Base-by-base conservation (phyloP, 2,113 vertebrate genomes). In the Pelodiscus sinensis region DNA sequence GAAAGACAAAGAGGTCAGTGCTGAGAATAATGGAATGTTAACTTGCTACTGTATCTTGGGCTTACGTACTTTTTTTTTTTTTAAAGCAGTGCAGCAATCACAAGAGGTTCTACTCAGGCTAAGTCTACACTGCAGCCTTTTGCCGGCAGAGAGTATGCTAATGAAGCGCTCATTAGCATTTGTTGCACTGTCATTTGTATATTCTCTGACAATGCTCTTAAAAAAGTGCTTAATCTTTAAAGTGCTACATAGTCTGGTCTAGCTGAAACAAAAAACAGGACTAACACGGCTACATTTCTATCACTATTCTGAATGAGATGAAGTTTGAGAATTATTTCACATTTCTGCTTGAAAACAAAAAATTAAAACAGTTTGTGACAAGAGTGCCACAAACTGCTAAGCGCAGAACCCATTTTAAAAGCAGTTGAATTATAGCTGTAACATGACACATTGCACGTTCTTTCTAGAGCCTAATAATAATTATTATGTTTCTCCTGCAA, bases 11-110 rank as follows among this genome's bases (percentile, higher is more conserved):
- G n/a, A 71, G n/a, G 65, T 71, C 65, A 71, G 65, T 21, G n/a
- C 65, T 35, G 65, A 35, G 18, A 71, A 71, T 35, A 94, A 86
- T 31, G 9, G 54, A 92, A 86, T 0, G 1, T 14, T 55, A 12
- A 84, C 80, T 82, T 94, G 92, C 18, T 82, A 89, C 58, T 75
- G 89, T 90, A 29, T 83, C 54, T 85, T 86, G 71, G 54, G 55
- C 22, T 18, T 24, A 57, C 35, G 86, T 90, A 57, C 3, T 90
- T 87, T 13, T 73, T 94, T 71, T 73, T 91, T 35, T 92, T 96
- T 90, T 81, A 27, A 54, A 54, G 19, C 31, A 71, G 35, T 35
- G 55, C n/a, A 78, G 55, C 29, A 44, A 51, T 68, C 80, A 29
- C 68, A 77, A 79, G 79, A 82, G 6, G 27, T 86, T 92, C 19